Evolutionary conservation across 1,140 invertebrate genomes (phyloP).

Genomic region (Bactericera cockerelli): DNA sequence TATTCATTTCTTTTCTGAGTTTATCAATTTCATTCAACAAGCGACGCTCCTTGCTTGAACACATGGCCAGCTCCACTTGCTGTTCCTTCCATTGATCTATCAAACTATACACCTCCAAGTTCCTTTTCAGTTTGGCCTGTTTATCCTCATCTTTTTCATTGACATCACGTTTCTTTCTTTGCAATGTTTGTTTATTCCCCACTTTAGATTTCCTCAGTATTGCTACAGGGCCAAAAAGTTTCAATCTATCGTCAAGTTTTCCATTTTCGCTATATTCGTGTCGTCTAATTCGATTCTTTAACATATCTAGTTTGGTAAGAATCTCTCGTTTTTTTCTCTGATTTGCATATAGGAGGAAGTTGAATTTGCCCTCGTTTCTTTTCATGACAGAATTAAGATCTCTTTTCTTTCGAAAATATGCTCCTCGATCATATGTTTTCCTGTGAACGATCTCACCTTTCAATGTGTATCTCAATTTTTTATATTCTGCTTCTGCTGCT

Average conservation of each 20-base stretch:
- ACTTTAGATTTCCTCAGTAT: background rate
- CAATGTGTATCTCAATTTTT: too few relatives aligned
- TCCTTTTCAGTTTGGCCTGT: background rate
- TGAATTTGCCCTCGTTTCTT: too few relatives aligned
- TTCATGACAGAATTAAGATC: too few relatives aligned
- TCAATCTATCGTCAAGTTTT: too few relatives aligned
- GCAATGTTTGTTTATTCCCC: background rate
- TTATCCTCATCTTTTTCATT: background rate
- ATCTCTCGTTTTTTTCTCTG: too few relatives aligned
- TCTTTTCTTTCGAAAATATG: too few relatives aligned
- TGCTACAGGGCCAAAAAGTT: too few relatives aligned
- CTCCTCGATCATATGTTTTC: too few relatives aligned
- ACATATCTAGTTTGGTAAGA: too few relatives aligned
- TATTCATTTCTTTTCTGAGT: background rate
- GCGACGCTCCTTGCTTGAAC: background rate
- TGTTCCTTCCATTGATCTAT: background rate
- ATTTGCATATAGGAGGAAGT: too few relatives aligned
- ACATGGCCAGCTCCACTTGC: background rate
- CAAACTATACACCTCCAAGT: background rate
- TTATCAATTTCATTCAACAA: constrained; percentile 1
- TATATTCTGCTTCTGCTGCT: too few relatives aligned
- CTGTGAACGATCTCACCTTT: too few relatives aligned
- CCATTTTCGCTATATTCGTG: background rate
- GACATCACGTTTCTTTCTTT: background rate
- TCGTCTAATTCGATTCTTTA: background rate